Evolutionary conservation across 2,888 invertebrate genomes (phyloP).

Genomic region (Zaprionus lineosus): DNA sequence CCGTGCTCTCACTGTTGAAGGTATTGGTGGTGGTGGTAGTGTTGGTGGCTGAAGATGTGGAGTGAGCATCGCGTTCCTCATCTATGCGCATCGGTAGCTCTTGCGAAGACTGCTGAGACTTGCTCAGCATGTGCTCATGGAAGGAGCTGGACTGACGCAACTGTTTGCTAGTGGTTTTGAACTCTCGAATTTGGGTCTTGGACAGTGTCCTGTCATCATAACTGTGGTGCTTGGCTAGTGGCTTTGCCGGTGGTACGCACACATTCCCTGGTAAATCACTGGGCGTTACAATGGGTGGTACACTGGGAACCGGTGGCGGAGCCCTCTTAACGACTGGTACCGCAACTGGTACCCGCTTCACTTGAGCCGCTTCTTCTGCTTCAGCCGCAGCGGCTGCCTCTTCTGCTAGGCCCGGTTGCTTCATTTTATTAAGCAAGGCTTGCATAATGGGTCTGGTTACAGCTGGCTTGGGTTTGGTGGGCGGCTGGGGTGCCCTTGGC

Average conservation of each 20-base stretch:
- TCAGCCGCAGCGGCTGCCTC: constrained; percentile 76
- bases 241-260: constrained; percentile 84
- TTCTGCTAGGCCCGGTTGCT: constrained; percentile 74
- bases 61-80: constrained; percentile 82
- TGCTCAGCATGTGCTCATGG: constrained; percentile 85
- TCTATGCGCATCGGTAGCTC: constrained; percentile 83
- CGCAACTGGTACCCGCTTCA: constrained; percentile 11
- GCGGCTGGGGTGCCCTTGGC: constrained; percentile 71
- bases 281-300: constrained; percentile 80
- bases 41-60: constrained; percentile 80
- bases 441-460: constrained; percentile 80
- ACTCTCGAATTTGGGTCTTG: constrained; percentile 86
- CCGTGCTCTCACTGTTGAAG: constrained; percentile 84
- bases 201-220: constrained; percentile 87
- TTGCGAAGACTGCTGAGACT: constrained; percentile 83
- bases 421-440: constrained; percentile 79
- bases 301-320: constrained; percentile 81
- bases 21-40: constrained; percentile 83
- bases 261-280: constrained; percentile 71
- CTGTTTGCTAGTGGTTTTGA: constrained; percentile 85
- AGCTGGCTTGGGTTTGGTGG: constrained; percentile 73
- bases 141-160: constrained; percentile 87
- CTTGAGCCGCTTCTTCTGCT: constrained; percentile 50
- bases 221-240: constrained; percentile 86
- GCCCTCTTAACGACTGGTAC: constrained; percentile 18